Evolutionary conservation across 2,888 invertebrate genomes (phyloP), one percentile per base, ranked within the genome.

Genomic region (Erebia palarica): DNA sequence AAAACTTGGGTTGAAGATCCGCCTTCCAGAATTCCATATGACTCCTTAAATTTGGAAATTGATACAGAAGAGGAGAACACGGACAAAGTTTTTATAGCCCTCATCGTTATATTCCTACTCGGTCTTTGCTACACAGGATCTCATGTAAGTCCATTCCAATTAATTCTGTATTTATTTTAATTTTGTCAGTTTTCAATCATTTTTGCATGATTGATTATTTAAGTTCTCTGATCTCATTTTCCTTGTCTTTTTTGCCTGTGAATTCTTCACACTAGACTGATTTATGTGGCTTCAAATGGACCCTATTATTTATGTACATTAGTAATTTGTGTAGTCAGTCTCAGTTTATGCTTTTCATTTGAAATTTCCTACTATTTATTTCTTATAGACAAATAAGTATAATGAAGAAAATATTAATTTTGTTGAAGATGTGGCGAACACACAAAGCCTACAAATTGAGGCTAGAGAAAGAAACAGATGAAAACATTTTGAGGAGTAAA

Each of bases 1-100:
- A 96, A 95, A 80, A 96, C 96, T 0, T 97, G 97, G 97, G 96
- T 96, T 3, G 96, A 96, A 86, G 97, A 97, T 82, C 96, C 97
- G 2, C 97, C 97, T 0, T 95, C 95, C 53, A 94, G 96, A 67
- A 94, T 96, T 13, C 94, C 96, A 0, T 97, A 97, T 84, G 96
- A 96, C 79, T 96, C 97, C 1, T 91, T 95, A 51, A 96, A 96
- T 84, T 95, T 96, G 51, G 95, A 96, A 76, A 95, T 95, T 14
- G 96, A 96, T 16, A 94, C 95, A 53, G 96, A 97, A 83, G 97
- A 97, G 86, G 97, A 97, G 80, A 96, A 96, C 70, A 96, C 96
- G 1, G 96, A 96, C 90, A 96, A 97, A 78, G 94, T 97, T 72
- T 97, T 98, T 81, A 96, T 97, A 76, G 95, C 96, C 1, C 93